These are phyloP conservation scores for Pelodytes ibericus DNA, from an alignment of 2,797 vertebrate species.

Conservation along the genomic window DNA sequence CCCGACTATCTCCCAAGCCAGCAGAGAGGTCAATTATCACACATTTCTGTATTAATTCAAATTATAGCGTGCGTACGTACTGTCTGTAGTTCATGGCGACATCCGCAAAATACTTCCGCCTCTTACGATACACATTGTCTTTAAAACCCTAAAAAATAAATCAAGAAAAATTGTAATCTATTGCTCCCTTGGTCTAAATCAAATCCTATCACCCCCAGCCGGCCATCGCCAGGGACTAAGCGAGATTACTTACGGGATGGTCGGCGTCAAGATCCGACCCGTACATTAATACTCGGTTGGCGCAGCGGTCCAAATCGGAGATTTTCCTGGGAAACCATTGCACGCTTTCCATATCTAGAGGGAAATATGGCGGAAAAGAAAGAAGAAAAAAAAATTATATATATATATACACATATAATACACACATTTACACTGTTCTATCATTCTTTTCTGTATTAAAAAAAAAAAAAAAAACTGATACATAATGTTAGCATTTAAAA, in stretches of 20 bases:
- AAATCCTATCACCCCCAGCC: not conserved
- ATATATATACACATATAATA: too few relatives aligned
- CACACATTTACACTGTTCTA: too few relatives aligned
- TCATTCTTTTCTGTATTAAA: too few relatives aligned
- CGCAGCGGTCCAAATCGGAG: conserved; percentile 95
- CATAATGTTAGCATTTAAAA: too few relatives aligned
- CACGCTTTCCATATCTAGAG: conserved; percentile 81
- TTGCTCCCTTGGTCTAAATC: too few relatives aligned
- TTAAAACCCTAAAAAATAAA: conserved; percentile 87
- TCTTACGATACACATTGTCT: conserved; percentile 92
- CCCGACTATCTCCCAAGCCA: too few relatives aligned
- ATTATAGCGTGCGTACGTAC: conserved; percentile 72
- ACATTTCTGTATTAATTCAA: too few relatives aligned
- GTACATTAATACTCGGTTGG: conserved; percentile 95
- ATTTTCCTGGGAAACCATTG: conserved; percentile 98
- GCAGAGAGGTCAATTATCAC: too few relatives aligned
- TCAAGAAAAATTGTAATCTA: too few relatives aligned
- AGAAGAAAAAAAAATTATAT: too few relatives aligned
- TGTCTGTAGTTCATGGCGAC: conserved; percentile 89
- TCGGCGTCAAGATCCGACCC: conserved; percentile 94
- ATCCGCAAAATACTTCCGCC: conserved; percentile 93
- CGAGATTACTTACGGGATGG: conserved; percentile 83
- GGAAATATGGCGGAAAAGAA: not conserved
- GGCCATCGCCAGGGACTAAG: not conserved
- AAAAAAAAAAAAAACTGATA: too few relatives aligned